Evolutionary conservation across 2,113 vertebrate species (phyloP).

Genomic region (Protobothrops mucrosquamatus): DNA sequence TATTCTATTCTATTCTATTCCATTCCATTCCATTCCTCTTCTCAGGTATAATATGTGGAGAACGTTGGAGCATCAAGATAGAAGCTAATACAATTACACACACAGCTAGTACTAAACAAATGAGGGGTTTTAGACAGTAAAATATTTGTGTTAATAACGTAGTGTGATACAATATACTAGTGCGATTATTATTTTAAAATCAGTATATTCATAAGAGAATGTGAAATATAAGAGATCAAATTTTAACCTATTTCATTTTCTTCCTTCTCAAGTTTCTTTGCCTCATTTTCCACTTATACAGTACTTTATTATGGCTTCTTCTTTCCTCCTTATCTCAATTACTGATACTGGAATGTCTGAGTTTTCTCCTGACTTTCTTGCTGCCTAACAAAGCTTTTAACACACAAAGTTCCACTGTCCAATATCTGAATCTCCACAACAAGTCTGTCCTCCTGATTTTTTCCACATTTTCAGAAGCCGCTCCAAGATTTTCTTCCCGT

Average conservation of each 20-base stretch:
- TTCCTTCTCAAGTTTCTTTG: background rate
- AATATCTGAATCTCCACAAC: background rate
- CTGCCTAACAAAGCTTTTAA: background rate
- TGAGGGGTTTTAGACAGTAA: background rate
- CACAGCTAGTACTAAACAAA: background rate
- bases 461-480: background rate
- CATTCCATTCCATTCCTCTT: background rate
- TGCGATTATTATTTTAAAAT: background rate
- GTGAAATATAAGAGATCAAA: background rate
- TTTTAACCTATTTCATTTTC: background rate
- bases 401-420: background rate
- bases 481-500: background rate
- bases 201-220: background rate
- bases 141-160: background rate
- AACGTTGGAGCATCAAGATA: background rate
- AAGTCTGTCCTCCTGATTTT: background rate
- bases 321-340: background rate
- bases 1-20: no score
- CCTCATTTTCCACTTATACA: background rate
- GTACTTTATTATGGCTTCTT: background rate
- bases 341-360: background rate
- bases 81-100: background rate
- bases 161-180: background rate
- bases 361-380: background rate
- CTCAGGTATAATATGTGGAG: background rate